Evolutionary conservation across 2,113 vertebrate species (phyloP).

Genomic region (Dromas ardeola): DNA sequence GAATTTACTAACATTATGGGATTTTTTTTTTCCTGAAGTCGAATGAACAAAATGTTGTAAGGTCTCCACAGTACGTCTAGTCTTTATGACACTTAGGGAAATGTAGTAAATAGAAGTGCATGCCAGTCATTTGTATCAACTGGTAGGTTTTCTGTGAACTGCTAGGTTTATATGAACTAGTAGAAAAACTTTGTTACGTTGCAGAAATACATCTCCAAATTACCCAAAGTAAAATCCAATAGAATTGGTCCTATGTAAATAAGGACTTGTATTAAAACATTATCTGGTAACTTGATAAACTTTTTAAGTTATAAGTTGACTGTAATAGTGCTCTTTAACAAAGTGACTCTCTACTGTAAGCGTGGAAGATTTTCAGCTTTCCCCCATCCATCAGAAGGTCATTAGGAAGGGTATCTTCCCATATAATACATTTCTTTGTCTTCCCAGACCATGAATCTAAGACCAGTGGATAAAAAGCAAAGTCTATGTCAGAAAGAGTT

Average conservation of each 20-base stretch:
- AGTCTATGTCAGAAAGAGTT: not conserved
- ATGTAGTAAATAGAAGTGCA: not conserved
- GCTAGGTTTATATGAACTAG: not conserved
- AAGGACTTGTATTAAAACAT: not conserved
- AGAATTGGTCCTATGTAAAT: not conserved
- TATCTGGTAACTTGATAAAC: not conserved
- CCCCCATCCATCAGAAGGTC: not conserved
- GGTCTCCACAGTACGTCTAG: not conserved
- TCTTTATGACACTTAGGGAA: not conserved
- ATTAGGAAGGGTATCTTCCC: not conserved
- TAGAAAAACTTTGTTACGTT: not conserved
- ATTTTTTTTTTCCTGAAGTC: not conserved
- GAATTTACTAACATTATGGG: not conserved
- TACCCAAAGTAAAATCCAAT: not conserved
- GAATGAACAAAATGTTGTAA: not conserved
- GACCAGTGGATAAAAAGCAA: not conserved
- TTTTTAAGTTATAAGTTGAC: not conserved
- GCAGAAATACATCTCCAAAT: not conserved
- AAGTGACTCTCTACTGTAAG: not conserved
- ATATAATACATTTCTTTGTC: not conserved
- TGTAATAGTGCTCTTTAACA: not conserved
- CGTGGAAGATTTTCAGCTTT: not conserved
- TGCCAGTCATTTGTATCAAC: not conserved
- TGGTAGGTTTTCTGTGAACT: not conserved
- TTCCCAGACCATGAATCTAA: not conserved